phyloP scores from a whole-genome alignment of 2,113 vertebrate species.

The Choloepus hoffmanni region DNA sequence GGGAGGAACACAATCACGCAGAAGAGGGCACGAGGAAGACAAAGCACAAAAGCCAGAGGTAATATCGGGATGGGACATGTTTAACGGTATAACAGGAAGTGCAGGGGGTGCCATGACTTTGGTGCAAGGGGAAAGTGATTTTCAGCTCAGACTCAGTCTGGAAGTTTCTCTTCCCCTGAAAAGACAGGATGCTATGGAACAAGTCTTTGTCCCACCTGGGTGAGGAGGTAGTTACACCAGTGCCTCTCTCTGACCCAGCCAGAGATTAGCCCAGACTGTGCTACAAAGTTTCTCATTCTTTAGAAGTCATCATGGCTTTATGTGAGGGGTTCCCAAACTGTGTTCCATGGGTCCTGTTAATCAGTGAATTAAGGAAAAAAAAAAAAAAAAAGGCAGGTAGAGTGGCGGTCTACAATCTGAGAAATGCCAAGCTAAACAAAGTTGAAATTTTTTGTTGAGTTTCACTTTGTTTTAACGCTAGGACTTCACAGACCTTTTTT shows the following conservation, averaged over 20 bases:
- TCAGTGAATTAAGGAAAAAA: not conserved
- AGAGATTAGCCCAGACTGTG: too few species aligned
- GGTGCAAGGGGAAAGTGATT: not conserved
- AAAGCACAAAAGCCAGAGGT: not conserved
- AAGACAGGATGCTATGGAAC: not conserved
- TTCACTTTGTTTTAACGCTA: not conserved
- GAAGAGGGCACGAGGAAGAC: not conserved
- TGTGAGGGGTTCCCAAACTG: not conserved
- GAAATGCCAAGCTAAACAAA: not conserved
- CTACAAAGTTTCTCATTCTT: too few species aligned
- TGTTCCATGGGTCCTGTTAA: not conserved
- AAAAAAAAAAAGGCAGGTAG: not conserved
- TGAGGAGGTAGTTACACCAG: not conserved
- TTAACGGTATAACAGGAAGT: accelerated
- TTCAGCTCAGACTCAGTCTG: not conserved
- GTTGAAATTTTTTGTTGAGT: not conserved
- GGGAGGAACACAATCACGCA: not conserved
- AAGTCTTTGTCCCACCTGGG: not conserved
- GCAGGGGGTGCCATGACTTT: not conserved
- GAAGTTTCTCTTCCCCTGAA: not conserved
- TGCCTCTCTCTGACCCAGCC: not conserved
- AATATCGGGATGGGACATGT: too few species aligned
- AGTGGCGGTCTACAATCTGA: not conserved
- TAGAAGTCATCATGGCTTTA: too few species aligned
- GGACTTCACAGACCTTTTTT: not conserved